Conservation (phyloP, 2,888 invertebrate species). For the Ormyrus pomaceus region DNA sequence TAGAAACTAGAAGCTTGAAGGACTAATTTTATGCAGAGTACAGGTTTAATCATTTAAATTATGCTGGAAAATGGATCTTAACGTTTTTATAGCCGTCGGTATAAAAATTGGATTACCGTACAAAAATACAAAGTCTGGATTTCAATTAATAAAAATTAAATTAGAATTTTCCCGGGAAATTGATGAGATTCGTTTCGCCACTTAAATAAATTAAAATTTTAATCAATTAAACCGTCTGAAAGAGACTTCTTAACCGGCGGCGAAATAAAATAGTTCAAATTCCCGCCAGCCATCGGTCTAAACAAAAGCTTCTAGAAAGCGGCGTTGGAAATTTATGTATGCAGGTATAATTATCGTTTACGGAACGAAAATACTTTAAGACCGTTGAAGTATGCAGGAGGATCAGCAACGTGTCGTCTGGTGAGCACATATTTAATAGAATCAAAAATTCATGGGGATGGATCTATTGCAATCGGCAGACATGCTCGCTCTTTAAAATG, state of each 20-base stretch:
- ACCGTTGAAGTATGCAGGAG: constrained; percentile 39
- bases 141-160: constrained; percentile 13
- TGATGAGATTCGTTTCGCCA: not conserved
- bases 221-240: constrained; percentile 19
- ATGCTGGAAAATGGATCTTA: too few relatives aligned
- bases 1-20: too few relatives aligned
- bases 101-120: not conserved
- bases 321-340: constrained; percentile 37
- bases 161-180: not conserved
- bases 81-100: too few relatives aligned
- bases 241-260: constrained; percentile 4
- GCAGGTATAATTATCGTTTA: constrained; percentile 42
- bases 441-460: constrained; percentile 34
- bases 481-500: constrained; percentile 42
- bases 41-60: too few relatives aligned
- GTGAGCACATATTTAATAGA: constrained; percentile 47
- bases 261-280: constrained; percentile 16
- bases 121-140: not conserved
- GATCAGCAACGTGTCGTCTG: constrained; percentile 45
- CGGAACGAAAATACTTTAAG: constrained; percentile 42
- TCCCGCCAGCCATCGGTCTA: constrained; percentile 28
- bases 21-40: too few relatives aligned
- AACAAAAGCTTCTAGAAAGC: constrained; percentile 31
- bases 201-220: constrained; percentile 11
- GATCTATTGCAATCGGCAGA: constrained; percentile 28